A percentile compares a stretch with the other conserved stretches of the same genome.
Evolutionary conservation across 2,113 vertebrate species (phyloP).

Genomic region (Etheostoma cragini): DNA sequence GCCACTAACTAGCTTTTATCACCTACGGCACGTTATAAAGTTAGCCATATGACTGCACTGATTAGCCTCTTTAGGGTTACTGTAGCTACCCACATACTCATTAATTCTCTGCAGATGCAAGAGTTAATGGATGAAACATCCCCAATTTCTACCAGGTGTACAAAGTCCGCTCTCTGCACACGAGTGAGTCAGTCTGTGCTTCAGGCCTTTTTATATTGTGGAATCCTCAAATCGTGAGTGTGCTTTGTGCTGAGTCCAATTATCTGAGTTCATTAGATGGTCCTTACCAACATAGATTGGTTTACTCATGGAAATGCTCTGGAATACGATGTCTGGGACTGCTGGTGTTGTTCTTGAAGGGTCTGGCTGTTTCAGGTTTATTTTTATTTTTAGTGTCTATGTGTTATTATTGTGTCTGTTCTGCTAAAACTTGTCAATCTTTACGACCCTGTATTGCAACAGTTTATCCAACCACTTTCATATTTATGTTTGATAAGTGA

Average conservation of each 20-base stretch:
- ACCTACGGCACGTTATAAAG: slow-evolving; percentile 54
- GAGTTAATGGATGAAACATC: slow-evolving; percentile 50
- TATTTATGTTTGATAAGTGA: too few relatives aligned
- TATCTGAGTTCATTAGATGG: too few relatives aligned
- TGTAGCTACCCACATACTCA: slow-evolving; percentile 49
- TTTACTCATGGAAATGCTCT: too few relatives aligned
- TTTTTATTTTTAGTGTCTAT: too few relatives aligned
- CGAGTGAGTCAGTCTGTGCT: slow-evolving; percentile 25
- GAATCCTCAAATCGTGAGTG: neutral
- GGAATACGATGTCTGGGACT: too few relatives aligned
- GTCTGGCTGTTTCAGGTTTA: too few relatives aligned
- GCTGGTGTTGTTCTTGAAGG: too few relatives aligned
- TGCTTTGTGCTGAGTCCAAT: neutral
- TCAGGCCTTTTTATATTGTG: neutral
- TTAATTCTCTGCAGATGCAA: slow-evolving; percentile 63
- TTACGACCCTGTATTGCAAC: too few relatives aligned
- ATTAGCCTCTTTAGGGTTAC: slow-evolving; percentile 53
- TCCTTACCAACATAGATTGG: too few relatives aligned
- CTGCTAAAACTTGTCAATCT: too few relatives aligned
- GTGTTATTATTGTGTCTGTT: too few relatives aligned
- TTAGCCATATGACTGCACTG: slow-evolving; percentile 42
- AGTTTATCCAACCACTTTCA: too few relatives aligned
- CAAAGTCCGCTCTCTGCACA: slow-evolving; percentile 7
- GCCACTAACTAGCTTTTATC: slow-evolving; percentile 58
- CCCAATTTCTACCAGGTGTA: slow-evolving; percentile 57